Base-by-base conservation (phyloP, 2,888 invertebrate species). In the Chrysolina oricalcia region DNA sequence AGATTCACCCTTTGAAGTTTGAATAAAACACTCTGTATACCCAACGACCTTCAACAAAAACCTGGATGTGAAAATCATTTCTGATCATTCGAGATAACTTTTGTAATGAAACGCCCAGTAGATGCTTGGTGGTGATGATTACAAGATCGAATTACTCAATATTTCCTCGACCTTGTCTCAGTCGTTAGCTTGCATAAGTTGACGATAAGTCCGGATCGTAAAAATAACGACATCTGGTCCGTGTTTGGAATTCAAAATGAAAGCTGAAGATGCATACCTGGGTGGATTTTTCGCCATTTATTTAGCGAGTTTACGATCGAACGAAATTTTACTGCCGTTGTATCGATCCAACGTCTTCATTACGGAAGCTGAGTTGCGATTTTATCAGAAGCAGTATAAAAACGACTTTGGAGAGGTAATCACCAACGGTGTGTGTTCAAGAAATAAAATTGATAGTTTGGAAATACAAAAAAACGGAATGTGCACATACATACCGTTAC, bases 291-390 rank as follows among this genome's bases (percentile, higher is more conserved):
- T 59, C 59, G n/a, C n/a, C 27, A 27, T 59, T 59, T n/a, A 59
- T 27, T 15, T 15, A 9, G 8, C 23, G 15, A 27, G 23, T 59
- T 59, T 59, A 59, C n/a, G 35, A n/a, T 59, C 17, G 13, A 6
- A 9, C 35, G n/a, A 59, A 59, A 59, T 59, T 59, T 23, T 35
- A 35, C 59, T 27, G 15, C 27, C 59, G 35, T 6, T 11, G 15
- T 59, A 59, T 15, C 13, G 59, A 50, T 11, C 21, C n/a, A 59
- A 35, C n/a, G 59, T 59, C 59, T 59, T 59, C 35, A 59, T 59
- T 59, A 59, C 59, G 27, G 35, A 9, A 59, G 10, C 23, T 21
- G 53, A 21, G 13, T 5, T 53, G 19, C 19, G 21, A 21, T 53
- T 21, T 53, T 19, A 53, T 53, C 48, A 17, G 11, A n/a, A 10